Percentiles rank a stretch among this genome's conserved stretches.
phyloP scores from a whole-genome alignment of 2,113 vertebrate genomes.

The Chaetorhynchus papuensis region DNA sequence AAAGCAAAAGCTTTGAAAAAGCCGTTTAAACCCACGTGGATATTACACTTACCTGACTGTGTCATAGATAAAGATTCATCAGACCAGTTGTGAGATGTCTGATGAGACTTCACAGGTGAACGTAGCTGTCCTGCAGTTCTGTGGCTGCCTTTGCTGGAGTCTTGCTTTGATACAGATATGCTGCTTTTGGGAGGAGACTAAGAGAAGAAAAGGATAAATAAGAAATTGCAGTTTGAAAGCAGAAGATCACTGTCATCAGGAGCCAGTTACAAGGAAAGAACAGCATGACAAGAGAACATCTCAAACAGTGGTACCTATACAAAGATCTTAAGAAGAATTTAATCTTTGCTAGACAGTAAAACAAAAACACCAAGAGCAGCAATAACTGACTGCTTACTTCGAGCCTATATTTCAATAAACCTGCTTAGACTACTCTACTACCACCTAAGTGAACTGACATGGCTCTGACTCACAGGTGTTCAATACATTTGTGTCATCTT shows the following conservation, averaged over 20 bases:
- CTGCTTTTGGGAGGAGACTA: slow-evolving; percentile 78
- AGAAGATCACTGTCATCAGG: background rate
- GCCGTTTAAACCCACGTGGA: background rate
- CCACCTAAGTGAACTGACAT: background rate
- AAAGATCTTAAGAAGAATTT: background rate
- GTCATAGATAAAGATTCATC: slow-evolving; percentile 78
- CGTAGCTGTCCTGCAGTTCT: slow-evolving; percentile 66
- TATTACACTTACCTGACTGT: slow-evolving; percentile 82
- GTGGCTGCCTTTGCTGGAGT: slow-evolving; percentile 69
- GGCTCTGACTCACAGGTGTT: slow-evolving; percentile 10
- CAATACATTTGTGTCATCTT: background rate
- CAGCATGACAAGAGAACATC: background rate
- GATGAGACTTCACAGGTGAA: slow-evolving; percentile 70
- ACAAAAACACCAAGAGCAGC: background rate
- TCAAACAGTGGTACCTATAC: background rate
- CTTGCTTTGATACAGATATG: slow-evolving; percentile 73
- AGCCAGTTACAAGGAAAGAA: background rate
- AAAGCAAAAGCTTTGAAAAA: background rate
- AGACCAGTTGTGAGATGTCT: slow-evolving; percentile 72
- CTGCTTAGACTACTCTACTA: background rate
- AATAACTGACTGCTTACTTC: background rate
- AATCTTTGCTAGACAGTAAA: background rate
- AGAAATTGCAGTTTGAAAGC: background rate
- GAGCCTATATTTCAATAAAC: background rate
- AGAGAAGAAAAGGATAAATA: slow-evolving; percentile 28